Conservation (phyloP, 2,888 invertebrate species). For the Xanthia icteritia region DNA sequence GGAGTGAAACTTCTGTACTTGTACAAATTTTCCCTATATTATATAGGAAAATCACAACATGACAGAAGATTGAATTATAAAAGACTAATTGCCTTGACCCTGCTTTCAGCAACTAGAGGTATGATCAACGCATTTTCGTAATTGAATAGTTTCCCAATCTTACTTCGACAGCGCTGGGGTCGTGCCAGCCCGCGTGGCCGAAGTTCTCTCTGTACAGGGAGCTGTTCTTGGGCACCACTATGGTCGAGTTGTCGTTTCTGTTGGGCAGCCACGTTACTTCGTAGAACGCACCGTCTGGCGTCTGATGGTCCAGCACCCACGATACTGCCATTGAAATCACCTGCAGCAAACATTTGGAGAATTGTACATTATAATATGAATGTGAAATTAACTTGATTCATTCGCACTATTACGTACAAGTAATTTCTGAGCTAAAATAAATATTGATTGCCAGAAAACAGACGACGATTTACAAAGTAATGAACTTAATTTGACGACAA, state of each 20-base stretch:
- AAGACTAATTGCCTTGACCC: too few relatives aligned
- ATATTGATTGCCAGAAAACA: too few relatives aligned
- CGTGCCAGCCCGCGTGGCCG: conserved; percentile 67
- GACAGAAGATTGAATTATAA: too few relatives aligned
- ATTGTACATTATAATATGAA: neutral
- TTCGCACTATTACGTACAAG: too few relatives aligned
- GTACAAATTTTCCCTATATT: too few relatives aligned
- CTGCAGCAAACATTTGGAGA: conserved; percentile 66
- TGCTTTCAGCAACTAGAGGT: too few relatives aligned
- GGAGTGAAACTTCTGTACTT: too few relatives aligned
- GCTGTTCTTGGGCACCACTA: conserved; percentile 86
- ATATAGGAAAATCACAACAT: too few relatives aligned
- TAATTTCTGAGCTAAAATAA: too few relatives aligned
- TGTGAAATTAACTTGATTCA: too few relatives aligned
- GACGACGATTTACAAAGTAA: neutral
- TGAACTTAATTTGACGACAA: neutral
- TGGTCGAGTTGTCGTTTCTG: conserved; percentile 95
- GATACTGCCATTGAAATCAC: conserved; percentile 95
- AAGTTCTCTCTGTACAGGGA: conserved; percentile 93
- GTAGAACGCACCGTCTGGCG: conserved; percentile 96
- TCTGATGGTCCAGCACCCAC: conserved; percentile 97
- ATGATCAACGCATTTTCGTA: too few relatives aligned
- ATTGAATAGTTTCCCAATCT: conserved; percentile 14
- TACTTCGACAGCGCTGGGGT: conserved; percentile 71
- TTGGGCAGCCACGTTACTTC: conserved; percentile 97